These are phyloP conservation scores for Phalacrocorax brasilianus DNA, from an alignment of 2,113 vertebrate genomes.

Conservation along the genomic window DNA sequence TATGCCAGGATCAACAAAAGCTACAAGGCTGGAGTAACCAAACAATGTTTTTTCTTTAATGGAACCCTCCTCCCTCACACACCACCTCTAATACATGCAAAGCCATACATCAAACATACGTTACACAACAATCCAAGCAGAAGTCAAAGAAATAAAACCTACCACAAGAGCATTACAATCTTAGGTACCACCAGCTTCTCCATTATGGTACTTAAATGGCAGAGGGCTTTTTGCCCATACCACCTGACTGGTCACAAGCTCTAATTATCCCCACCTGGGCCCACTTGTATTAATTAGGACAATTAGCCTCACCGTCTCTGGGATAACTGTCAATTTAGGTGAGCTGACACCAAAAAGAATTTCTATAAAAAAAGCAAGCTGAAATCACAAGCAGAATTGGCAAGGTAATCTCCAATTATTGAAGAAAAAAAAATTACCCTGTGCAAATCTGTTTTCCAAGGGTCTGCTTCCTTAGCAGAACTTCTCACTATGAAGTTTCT, in stretches of 20 bases:
- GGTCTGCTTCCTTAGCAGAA: background rate
- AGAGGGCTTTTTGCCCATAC: background rate
- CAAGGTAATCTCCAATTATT: background rate
- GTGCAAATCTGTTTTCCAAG: background rate
- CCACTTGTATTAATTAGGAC: background rate
- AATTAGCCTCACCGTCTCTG: background rate
- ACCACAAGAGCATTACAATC: background rate
- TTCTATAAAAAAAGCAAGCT: background rate
- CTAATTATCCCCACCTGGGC: background rate
- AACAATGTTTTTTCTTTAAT: rapidly evolving
- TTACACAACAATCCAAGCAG: background rate
- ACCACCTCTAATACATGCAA: background rate
- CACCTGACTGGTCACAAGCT: background rate
- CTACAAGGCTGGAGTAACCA: background rate
- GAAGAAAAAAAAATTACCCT: background rate
- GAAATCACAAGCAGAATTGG: background rate
- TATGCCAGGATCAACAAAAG: background rate
- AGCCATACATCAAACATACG: background rate
- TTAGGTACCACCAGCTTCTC: background rate
- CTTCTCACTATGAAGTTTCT: background rate
- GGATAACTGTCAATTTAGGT: background rate
- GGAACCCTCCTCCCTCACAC: background rate
- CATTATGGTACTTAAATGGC: background rate
- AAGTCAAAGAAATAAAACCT: background rate
- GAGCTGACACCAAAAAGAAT: background rate